phyloP scores from a whole-genome alignment of 2,113 vertebrate genomes.

The Indri indri region DNA sequence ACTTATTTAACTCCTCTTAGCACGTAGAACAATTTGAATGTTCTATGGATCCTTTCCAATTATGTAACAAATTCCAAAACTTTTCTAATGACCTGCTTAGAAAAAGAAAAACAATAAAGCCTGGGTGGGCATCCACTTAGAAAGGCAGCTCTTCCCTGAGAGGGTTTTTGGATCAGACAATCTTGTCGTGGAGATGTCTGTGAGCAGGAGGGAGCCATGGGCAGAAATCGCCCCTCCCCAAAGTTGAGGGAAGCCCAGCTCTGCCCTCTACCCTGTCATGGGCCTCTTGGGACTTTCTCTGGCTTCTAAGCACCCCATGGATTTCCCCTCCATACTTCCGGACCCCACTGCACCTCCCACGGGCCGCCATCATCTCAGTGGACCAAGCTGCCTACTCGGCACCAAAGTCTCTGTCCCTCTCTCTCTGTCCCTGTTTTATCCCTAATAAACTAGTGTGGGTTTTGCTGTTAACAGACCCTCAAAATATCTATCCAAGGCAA shows the following conservation, averaged over 20 bases:
- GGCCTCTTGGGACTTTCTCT: background rate
- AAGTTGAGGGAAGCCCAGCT: background rate
- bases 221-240: background rate
- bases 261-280: accelerated
- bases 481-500: background rate
- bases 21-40: background rate
- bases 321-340: too few species aligned
- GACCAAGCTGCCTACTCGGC: background rate
- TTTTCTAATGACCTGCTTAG: background rate
- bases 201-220: background rate
- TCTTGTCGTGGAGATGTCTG: background rate
- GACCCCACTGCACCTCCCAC: background rate
- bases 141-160: background rate
- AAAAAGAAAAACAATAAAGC: background rate
- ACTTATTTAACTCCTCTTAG: background rate
- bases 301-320: background rate
- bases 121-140: background rate
- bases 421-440: background rate
- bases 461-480: background rate
- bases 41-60: background rate
- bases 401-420: background rate
- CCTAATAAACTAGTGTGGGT: background rate
- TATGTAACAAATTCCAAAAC: background rate
- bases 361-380: background rate
- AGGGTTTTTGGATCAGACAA: background rate